Evolutionary conservation across 2,113 vertebrate genomes (phyloP).

Genomic region (Arothron firmamentum): DNA sequence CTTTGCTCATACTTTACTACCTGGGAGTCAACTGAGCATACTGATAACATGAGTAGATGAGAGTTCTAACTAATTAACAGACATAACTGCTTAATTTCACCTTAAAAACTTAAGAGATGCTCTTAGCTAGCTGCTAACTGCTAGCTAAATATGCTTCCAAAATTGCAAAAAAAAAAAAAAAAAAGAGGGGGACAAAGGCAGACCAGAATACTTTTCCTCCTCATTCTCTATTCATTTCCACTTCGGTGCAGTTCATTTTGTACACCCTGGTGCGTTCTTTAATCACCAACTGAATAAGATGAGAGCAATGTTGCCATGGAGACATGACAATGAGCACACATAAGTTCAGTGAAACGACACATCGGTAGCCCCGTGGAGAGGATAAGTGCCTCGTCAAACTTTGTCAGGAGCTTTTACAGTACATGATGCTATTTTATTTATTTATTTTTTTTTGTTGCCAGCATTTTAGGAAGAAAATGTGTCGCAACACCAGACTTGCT

Average conservation of each 20-base stretch:
- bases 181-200: conserved; percentile 22
- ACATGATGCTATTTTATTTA: neutral
- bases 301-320: conserved; percentile 81
- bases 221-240: conserved; percentile 16
- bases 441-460: neutral
- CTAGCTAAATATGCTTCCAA: conserved; percentile 51
- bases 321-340: conserved; percentile 80
- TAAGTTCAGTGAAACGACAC: conserved; percentile 72
- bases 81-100: conserved; percentile 38
- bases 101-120: conserved; percentile 42
- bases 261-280: conserved; percentile 69
- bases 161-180: too few relatives aligned
- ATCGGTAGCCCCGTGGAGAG: conserved; percentile 30
- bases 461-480: neutral
- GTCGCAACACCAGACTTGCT: neutral
- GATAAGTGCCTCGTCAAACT: conserved; percentile 32
- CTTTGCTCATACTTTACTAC: neutral
- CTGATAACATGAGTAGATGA: too few relatives aligned
- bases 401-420: conserved; percentile 3
- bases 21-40: too few relatives aligned
- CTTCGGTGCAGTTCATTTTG: conserved; percentile 41
- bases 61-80: too few relatives aligned
- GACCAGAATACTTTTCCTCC: conserved; percentile 10
- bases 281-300: conserved; percentile 82
- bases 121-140: conserved; percentile 48